Base-by-base conservation (phyloP, 2,888 invertebrate species). In the Athalia rosae region DNA sequence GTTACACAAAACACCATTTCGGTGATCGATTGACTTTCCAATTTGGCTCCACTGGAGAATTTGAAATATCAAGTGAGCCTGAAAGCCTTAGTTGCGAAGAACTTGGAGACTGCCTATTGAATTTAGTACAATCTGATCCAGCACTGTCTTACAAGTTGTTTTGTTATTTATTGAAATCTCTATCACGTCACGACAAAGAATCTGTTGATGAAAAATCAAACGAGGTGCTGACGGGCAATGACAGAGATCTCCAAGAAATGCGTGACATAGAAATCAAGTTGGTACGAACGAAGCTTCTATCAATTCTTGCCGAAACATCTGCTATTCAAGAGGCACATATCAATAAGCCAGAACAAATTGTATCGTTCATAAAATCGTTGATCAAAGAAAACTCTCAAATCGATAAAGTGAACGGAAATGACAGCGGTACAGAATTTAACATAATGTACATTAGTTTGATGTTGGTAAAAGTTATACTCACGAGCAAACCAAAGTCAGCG, bases 131-230 rank as follows among this genome's bases (percentile, higher is more conserved):
- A 67, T 83, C 81, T 48, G 85, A 89, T 69, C 81, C 81, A 47
- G 41, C 76, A 50, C 76, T 90, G 9, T 84, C 86, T n/a, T 84
- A 84, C 9, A 80, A 79, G 56, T 84, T 91, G 73, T 91, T 92
- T 78, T 85, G 85, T 43, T 91, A 90, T 82, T 84, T 91, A 13
- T 82, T 92, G 48, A 87, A 87, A 76, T 88, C 87, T 74, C 80
- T 91, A 28, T 79, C 83, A 0, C 78, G 66, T 47, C 79, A 77
- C 66, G 77, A 84, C 43, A 43, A 58, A 15, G 66, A 64, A 15
- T 58, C 43, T 28, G 69, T 78, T n/a, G 47, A 69, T 0, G 73
- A 78, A 69, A 56, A 64, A 15, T 66, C 48, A 4, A 82, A 81
- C 59, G 7, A 82, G 50, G 63, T 87, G 41, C 83, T 85, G 74